Evolutionary conservation across 2,888 invertebrate species (phyloP).

Genomic region (Scaptomyza tumidula): DNA sequence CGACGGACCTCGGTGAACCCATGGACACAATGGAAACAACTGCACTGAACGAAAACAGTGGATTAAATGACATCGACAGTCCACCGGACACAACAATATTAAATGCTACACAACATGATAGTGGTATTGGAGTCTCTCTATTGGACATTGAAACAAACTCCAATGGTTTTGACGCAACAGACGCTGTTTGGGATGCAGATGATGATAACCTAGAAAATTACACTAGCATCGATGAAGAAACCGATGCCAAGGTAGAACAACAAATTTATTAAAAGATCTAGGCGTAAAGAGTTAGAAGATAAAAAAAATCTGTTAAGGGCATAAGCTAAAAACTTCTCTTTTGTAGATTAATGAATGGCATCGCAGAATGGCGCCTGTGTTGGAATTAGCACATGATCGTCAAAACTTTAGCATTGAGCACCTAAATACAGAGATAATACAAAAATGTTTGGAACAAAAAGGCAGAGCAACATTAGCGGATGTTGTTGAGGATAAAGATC

Average conservation of each 20-base stretch:
- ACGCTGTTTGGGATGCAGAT: constrained; percentile 8
- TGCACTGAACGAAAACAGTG: not conserved
- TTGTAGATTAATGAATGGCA: constrained; percentile 82
- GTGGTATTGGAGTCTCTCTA: not conserved
- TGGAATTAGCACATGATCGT: constrained; percentile 79
- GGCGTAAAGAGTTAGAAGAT: not conserved
- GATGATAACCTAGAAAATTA: constrained; percentile 4
- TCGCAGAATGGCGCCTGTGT: constrained; percentile 75
- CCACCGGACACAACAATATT: not conserved
- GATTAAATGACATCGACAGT: not conserved
- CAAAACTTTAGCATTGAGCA: constrained; percentile 82
- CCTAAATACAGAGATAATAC: constrained; percentile 81
- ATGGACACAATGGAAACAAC: not conserved
- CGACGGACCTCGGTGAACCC: not conserved
- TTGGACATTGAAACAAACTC: constrained; percentile 4
- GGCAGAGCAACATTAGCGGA: constrained; percentile 63
- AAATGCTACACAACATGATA: not conserved
- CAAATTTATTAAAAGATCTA: not conserved
- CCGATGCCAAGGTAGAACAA: constrained; percentile 41
- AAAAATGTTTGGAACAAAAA: constrained; percentile 58
- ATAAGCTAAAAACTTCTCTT: not conserved
- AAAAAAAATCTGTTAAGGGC: not conserved
- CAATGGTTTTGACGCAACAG: not conserved
- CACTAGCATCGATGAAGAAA: constrained; percentile 43
- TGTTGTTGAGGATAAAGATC: constrained; percentile 77